Base-by-base conservation (phyloP, 2,113 vertebrate genomes). In the Phalacrocorax brasilianus region DNA sequence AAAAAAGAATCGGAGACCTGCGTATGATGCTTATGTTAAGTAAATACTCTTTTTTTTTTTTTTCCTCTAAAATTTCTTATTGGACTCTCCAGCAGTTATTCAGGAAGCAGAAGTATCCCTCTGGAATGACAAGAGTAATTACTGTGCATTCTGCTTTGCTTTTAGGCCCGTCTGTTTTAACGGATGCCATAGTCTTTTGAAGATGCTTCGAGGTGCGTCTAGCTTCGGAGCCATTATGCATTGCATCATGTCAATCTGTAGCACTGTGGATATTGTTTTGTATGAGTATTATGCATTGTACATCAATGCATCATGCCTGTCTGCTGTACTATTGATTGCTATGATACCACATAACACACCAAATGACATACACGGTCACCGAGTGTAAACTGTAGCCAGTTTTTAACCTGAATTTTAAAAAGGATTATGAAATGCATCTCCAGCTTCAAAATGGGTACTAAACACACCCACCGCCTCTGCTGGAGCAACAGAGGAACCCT, bases 241-340 rank as follows among this genome's bases (percentile, higher is more conserved):
- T 55, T 91, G 77, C 93, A 89, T 95, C 93, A 30, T 95, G 89
- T 89, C 73, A 96, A 67, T 76, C 91, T 72, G 91, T 80, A 92
- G 95, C 91, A 91, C 93, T 73, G 85, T 87, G 93, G 91, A 84
- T 80, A 52, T 72, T 84, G 85, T 93, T 93, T 71, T 71, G 76
- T 91, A 67, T 58, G 67, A 63, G 73, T 38, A 58, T 45, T 30
- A 8, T 50, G 89, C 91, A 93, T 74, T 93, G 76, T 58, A 58
- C 73, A 27, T 47, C 92, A 66, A 87, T 92, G 89, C 95, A 62
- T 66, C 40, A 1, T 28, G 45, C 70, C 83, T 24, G 45, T 84
- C 86, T 94, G 93, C 91, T 91, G 75, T 93, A 70, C 88, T 93
- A 78, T 89, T 85, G 88, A 93, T 91, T 89, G 93, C 81, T 85